phyloP scores from a whole-genome alignment of 2,797 vertebrate species.

The Pelodytes ibericus region DNA sequence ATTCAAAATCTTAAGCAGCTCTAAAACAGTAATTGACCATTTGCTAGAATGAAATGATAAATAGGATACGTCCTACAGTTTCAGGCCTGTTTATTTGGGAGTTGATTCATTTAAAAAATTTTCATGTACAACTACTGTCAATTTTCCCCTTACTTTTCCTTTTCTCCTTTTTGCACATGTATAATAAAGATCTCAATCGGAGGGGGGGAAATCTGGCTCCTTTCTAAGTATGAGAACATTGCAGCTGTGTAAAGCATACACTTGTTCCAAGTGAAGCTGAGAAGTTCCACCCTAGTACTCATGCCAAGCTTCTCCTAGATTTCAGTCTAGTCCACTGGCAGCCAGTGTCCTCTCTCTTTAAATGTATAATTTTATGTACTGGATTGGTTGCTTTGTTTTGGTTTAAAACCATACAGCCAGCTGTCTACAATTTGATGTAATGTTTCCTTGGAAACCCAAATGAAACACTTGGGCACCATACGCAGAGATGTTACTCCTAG shows the following conservation, averaged over 20 bases:
- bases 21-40: too few relatives aligned
- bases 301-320: conserved; percentile 64
- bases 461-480: conserved; percentile 75
- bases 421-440: conserved; percentile 78
- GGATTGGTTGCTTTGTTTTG: conserved; percentile 74
- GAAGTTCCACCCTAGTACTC: conserved; percentile 63
- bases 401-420: conserved; percentile 75
- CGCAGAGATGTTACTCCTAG: conserved; percentile 72
- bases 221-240: conserved; percentile 70
- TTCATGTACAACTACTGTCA: conserved; percentile 66
- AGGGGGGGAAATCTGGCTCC: conserved; percentile 62
- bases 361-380: conserved; percentile 65
- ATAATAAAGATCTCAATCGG: conserved; percentile 36
- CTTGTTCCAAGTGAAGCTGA: conserved; percentile 72
- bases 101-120: conserved; percentile 3
- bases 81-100: neutral
- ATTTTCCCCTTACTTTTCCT: conserved; percentile 61
- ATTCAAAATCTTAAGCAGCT: too few relatives aligned
- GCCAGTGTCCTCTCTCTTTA: conserved; percentile 65
- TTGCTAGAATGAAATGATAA: too few relatives aligned
- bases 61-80: neutral
- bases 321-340: conserved; percentile 60
- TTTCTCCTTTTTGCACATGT: conserved; percentile 53
- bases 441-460: conserved; percentile 84
- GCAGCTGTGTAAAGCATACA: conserved; percentile 73